These are phyloP conservation scores for Papilio gigon DNA, from an alignment of 2,888 invertebrate species.

Conservation along the genomic window DNA sequence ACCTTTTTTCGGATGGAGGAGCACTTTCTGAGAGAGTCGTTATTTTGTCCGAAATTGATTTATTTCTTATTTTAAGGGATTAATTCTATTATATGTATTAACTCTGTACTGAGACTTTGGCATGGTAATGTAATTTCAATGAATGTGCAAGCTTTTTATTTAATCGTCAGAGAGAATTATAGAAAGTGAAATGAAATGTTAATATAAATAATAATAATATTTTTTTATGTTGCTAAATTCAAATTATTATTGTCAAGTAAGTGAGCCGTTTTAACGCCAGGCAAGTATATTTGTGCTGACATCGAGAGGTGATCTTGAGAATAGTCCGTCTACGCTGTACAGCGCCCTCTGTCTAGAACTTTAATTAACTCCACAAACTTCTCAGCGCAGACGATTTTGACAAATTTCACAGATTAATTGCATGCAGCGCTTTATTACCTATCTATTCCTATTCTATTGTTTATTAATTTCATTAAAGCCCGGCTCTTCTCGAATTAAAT, in stretches of 20 bases:
- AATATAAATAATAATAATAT: not conserved
- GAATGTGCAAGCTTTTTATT: no score
- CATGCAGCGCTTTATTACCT: not conserved
- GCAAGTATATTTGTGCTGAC: not conserved
- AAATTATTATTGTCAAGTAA: not conserved
- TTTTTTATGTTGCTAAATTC: no score
- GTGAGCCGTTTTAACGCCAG: not conserved
- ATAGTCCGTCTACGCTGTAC: slow-evolving; percentile 10
- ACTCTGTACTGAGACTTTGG: not conserved
- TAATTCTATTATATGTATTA: not conserved
- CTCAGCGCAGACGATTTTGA: not conserved
- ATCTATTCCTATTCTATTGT: not conserved
- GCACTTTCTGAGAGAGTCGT: slow-evolving; percentile 19
- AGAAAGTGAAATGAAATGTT: no score
- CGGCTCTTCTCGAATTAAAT: no score
- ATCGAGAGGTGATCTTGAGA: slow-evolving; percentile 22
- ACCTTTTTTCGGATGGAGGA: slow-evolving; percentile 37
- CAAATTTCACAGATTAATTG: slow-evolving; percentile 14
- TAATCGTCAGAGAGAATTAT: no score
- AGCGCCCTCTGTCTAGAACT: slow-evolving; percentile 18
- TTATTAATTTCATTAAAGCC: not conserved
- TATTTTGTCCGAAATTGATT: slow-evolving; percentile 29
- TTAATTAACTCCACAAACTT: slow-evolving; percentile 33
- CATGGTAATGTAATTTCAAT: no score
- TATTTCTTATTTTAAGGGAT: slow-evolving; percentile 14